These are phyloP conservation scores for Hirudo medicinalis DNA, from an alignment of 1,140 invertebrate genomes.

Conservation along the genomic window DNA sequence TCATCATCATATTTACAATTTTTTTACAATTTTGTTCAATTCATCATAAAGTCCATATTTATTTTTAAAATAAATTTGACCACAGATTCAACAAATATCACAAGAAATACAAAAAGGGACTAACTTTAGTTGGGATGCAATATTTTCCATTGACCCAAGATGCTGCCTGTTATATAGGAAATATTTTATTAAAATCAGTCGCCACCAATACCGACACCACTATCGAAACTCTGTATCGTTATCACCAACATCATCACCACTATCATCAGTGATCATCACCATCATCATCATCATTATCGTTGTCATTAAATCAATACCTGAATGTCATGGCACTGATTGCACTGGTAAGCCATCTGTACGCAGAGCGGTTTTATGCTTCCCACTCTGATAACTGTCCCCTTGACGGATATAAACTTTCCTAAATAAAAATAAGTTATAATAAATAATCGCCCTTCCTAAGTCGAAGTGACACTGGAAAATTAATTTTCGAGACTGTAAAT, in stretches of 20 bases:
- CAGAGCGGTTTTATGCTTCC: constrained; percentile 60
- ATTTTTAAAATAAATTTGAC: no score
- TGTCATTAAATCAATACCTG: constrained; percentile 4
- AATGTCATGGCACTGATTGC: constrained; percentile 36
- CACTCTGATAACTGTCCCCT: constrained; percentile 72
- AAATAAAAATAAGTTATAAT: constrained; percentile 24
- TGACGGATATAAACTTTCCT: constrained; percentile 69
- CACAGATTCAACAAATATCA: no score
- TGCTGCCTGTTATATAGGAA: constrained; percentile 22
- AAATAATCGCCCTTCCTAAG: no score
- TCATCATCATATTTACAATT: no score
- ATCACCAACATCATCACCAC: no score
- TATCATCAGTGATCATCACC: neutral
- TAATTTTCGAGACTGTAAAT: no score
- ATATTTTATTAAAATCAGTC: neutral
- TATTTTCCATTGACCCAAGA: constrained; percentile 39
- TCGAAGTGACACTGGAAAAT: no score
- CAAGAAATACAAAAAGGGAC: constrained; percentile 13
- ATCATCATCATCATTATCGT: constrained; percentile 35
- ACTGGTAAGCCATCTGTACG: constrained; percentile 60
- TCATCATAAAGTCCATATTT: no score
- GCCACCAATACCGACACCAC: no score
- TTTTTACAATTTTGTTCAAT: no score
- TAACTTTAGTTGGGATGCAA: constrained; percentile 35
- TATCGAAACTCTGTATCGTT: no score